Evolutionary conservation across 2,888 invertebrate genomes (phyloP).

Genomic region (Eristalis pertinax): DNA sequence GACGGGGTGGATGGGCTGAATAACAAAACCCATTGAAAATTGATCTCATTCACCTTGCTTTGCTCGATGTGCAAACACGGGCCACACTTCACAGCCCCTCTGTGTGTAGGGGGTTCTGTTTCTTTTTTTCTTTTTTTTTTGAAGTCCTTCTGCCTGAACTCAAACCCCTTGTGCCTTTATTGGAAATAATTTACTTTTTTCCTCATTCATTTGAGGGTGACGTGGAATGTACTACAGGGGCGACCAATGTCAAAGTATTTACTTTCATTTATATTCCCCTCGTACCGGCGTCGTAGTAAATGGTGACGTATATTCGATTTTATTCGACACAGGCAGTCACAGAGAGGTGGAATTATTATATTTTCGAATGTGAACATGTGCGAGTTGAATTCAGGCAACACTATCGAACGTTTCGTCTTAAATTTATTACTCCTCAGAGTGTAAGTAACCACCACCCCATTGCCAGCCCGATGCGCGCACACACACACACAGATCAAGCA

Average conservation of each 20-base stretch:
- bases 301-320: conserved; percentile 45
- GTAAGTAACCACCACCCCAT: conserved; percentile 49
- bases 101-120: neutral
- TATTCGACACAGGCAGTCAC: conserved; percentile 23
- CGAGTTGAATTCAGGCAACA: conserved; percentile 55
- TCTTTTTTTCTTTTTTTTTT: conserved; percentile 18
- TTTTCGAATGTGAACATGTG: conserved; percentile 69
- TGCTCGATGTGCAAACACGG: conserved; percentile 14
- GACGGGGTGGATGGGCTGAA: conserved; percentile 2
- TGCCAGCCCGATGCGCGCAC: neutral
- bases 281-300: neutral
- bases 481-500: neutral
- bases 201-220: conserved; percentile 42
- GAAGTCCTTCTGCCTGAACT: conserved; percentile 11
- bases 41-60: conserved; percentile 22
- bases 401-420: conserved; percentile 44
- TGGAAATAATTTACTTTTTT: conserved; percentile 61
- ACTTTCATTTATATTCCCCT: conserved; percentile 54
- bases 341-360: conserved; percentile 22
- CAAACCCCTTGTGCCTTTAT: conserved; percentile 17
- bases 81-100: neutral
- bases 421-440: conserved; percentile 70
- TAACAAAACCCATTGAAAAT: conserved; percentile 45
- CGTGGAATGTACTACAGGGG: conserved; percentile 16
- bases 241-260: conserved; percentile 42